Evolutionary conservation across 2,888 invertebrate genomes (phyloP).

Genomic region (Busseola fusca): DNA sequence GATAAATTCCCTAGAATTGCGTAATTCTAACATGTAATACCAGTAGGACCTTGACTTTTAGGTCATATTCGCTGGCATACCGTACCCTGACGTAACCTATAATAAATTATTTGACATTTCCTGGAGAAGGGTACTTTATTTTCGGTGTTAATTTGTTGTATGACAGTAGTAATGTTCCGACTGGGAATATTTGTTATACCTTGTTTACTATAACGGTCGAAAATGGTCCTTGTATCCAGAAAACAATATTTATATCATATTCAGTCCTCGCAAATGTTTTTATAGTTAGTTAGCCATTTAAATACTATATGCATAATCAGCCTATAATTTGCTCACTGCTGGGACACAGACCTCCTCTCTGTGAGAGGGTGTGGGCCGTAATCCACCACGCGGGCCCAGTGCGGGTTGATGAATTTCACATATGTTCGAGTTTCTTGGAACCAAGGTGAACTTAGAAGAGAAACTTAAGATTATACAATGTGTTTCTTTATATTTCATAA

Average conservation of each 20-base stretch:
- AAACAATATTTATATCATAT: background rate
- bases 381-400: too few species aligned
- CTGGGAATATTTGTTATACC: background rate
- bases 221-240: background rate
- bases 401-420: background rate
- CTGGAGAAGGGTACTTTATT: constrained; percentile 26
- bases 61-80: constrained; percentile 13
- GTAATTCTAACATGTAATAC: constrained; percentile 58
- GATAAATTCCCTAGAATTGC: constrained; percentile 63
- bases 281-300: background rate
- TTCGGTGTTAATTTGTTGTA: constrained; percentile 8
- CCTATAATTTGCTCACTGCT: too few species aligned
- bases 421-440: background rate
- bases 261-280: background rate
- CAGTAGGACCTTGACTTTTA: constrained; percentile 58
- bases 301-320: background rate
- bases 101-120: constrained; percentile 32
- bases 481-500: too few species aligned
- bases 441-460: background rate
- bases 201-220: background rate
- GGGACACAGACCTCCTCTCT: too few species aligned
- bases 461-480: background rate
- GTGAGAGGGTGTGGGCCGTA: too few species aligned
- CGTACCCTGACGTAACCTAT: constrained; percentile 10
- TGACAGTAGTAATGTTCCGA: background rate